Percentiles rank a stretch among this genome's conserved stretches.
phyloP scores from a whole-genome alignment of 2,113 vertebrate genomes.

The Todiramphus chloris region DNA sequence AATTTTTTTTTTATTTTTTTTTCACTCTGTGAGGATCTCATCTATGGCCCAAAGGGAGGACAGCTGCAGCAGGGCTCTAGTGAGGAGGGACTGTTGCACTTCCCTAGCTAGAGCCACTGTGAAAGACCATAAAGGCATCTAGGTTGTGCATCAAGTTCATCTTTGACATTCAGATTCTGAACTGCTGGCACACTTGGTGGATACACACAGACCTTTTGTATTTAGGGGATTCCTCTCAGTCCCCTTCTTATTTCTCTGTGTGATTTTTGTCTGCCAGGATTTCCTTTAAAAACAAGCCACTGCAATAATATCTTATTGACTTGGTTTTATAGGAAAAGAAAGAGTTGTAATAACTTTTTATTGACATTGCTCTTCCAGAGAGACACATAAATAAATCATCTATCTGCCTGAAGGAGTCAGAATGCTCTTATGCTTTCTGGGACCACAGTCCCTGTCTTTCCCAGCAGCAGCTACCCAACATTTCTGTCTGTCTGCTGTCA shows the following conservation, averaged over 20 bases:
- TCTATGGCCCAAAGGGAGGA: not conserved
- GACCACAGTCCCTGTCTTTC: not conserved
- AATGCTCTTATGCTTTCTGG: not conserved
- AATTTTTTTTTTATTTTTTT: not conserved
- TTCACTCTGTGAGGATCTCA: not conserved
- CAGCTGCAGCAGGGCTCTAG: not conserved
- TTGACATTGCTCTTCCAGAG: conserved; percentile 42
- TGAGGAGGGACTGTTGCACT: not conserved
- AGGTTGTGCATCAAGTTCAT: not conserved
- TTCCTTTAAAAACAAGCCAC: conserved; percentile 18
- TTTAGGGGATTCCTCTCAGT: not conserved
- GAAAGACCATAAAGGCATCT: not conserved
- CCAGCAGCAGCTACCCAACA: not conserved
- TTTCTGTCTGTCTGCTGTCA: not conserved
- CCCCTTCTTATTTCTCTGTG: not conserved
- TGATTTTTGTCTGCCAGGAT: conserved; percentile 4
- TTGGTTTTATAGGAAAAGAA: conserved; percentile 41
- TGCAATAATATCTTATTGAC: conserved; percentile 44
- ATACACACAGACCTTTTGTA: not conserved
- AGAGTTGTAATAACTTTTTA: conserved; percentile 64
- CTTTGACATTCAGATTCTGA: not conserved
- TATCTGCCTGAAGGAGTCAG: not conserved
- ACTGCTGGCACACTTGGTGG: not conserved
- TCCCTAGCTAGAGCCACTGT: not conserved
- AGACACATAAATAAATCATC: conserved; percentile 12